Percentiles rank a stretch among this genome's conserved stretches.
Evolutionary conservation across 2,888 invertebrate species (phyloP).

Genomic region (Thyatira batis): DNA sequence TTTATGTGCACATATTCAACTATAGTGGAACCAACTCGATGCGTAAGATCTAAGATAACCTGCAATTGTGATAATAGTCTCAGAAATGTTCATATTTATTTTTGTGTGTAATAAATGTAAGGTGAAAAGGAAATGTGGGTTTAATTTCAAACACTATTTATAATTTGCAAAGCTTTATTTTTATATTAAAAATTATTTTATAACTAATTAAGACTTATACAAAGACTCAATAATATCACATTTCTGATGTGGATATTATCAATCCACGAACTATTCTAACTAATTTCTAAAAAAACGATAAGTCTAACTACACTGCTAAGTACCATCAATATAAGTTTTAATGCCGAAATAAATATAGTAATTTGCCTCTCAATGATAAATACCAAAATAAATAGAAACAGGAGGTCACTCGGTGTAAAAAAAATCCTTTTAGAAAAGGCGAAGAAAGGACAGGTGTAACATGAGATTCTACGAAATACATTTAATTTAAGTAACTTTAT

Average conservation of each 20-base stretch:
- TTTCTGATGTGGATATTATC: conserved; percentile 87
- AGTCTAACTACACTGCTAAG: conserved; percentile 52
- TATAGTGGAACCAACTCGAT: too few relatives aligned
- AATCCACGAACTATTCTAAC: conserved; percentile 71
- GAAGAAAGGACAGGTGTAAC: not conserved
- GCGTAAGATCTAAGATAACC: not conserved
- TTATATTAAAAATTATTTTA: conserved; percentile 56
- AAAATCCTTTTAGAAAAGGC: not conserved
- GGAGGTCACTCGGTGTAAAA: not conserved
- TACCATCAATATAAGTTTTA: conserved; percentile 52
- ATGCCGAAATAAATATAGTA: conserved; percentile 12
- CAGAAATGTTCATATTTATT: not conserved
- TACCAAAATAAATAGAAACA: not conserved
- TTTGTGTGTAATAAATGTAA: not conserved
- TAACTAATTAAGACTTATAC: conserved; percentile 73
- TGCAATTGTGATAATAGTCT: not conserved
- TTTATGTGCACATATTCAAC: too few relatives aligned
- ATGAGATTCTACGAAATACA: not conserved
- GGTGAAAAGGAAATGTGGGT: conserved; percentile 11
- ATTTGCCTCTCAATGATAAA: not conserved
- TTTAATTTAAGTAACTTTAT: not conserved
- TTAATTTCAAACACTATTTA: conserved; percentile 29
- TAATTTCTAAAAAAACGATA: conserved; percentile 28
- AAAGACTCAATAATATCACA: conserved; percentile 86
- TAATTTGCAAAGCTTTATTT: conserved; percentile 61